Conservation (phyloP, 2,113 vertebrate species). For the Polypterus senegalus region DNA sequence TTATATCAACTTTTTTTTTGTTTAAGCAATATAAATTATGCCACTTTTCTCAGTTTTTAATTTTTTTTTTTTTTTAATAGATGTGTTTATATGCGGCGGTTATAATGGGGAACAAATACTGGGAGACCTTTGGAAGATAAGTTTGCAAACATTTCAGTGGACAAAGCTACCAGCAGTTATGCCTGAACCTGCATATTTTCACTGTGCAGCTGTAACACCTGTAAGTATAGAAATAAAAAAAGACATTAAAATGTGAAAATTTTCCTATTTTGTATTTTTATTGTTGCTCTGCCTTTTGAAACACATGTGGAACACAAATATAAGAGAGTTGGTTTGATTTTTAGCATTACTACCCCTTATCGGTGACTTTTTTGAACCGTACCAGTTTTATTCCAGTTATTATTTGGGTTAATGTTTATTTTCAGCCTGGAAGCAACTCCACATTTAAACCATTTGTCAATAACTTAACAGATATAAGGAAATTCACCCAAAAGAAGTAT, state of each 20-base stretch:
- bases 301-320: not conserved
- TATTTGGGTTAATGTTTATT: too few relatives aligned
- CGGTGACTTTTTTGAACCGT: too few relatives aligned
- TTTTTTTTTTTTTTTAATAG: slow-evolving; percentile 33
- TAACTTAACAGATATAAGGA: too few relatives aligned
- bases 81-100: slow-evolving; percentile 89
- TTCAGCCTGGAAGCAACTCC: too few relatives aligned
- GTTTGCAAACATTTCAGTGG: slow-evolving; percentile 86
- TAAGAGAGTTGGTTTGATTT: too few relatives aligned
- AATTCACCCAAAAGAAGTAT: too few relatives aligned
- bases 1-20: too few relatives aligned
- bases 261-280: not conserved
- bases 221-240: slow-evolving; percentile 43
- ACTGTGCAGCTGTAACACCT: slow-evolving; percentile 93
- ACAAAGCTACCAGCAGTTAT: slow-evolving; percentile 77
- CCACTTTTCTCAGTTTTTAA: slow-evolving; percentile 1
- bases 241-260: too few relatives aligned
- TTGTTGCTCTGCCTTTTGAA: not conserved
- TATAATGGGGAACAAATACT: slow-evolving; percentile 91
- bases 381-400: too few relatives aligned
- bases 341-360: too few relatives aligned
- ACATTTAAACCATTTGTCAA: too few relatives aligned
- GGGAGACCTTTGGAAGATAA: slow-evolving; percentile 89
- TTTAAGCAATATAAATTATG: not conserved
- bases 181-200: slow-evolving; percentile 95